phyloP scores from a whole-genome alignment of 2,888 invertebrate genomes.

The Platycheirus albimanus region DNA sequence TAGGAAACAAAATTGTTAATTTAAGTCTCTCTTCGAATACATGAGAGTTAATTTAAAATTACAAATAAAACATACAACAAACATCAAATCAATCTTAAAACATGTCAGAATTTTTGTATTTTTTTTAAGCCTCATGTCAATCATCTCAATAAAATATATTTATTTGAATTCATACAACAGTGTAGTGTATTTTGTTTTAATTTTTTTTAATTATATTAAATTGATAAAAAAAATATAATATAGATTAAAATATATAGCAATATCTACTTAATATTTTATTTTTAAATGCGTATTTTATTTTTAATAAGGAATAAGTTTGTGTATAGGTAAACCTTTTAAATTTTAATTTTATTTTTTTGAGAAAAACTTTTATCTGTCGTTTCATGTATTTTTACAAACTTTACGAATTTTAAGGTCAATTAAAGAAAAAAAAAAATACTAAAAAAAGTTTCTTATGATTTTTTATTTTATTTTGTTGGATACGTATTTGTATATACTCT shows the following conservation, averaged over 20 bases:
- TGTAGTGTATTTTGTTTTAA: conserved; percentile 39
- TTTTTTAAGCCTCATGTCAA: conserved; percentile 72
- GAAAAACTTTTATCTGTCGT: conserved; percentile 48
- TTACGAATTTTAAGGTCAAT: conserved; percentile 68
- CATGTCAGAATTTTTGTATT: conserved; percentile 70
- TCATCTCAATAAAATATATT: conserved; percentile 72
- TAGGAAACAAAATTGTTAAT: conserved; percentile 55
- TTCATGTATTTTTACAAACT: conserved; percentile 62
- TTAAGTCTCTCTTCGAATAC: conserved; percentile 47
- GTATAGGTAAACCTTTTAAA: conserved; percentile 2
- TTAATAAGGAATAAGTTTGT: conserved; percentile 8
- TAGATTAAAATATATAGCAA: conserved; percentile 1
- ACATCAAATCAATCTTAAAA: conserved; percentile 40
- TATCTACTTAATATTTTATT: conserved; percentile 7
- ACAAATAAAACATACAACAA: conserved; percentile 23
- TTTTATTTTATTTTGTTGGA: conserved; percentile 6
- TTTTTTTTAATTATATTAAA: conserved; percentile 7
- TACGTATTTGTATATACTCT: too few relatives aligned
- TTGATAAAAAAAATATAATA: conserved; percentile 14
- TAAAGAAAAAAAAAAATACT: conserved; percentile 63
- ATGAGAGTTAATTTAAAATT: conserved; percentile 34
- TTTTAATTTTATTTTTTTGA: conserved; percentile 12
- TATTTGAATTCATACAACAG: conserved; percentile 67
- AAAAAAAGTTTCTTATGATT: conserved; percentile 30
- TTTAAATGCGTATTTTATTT: conserved; percentile 1